These are phyloP conservation scores for Spongilla lacustris DNA, from an alignment of 37 sponge, comb jelly and placozoan genomes.

Conservation along the genomic window DNA sequence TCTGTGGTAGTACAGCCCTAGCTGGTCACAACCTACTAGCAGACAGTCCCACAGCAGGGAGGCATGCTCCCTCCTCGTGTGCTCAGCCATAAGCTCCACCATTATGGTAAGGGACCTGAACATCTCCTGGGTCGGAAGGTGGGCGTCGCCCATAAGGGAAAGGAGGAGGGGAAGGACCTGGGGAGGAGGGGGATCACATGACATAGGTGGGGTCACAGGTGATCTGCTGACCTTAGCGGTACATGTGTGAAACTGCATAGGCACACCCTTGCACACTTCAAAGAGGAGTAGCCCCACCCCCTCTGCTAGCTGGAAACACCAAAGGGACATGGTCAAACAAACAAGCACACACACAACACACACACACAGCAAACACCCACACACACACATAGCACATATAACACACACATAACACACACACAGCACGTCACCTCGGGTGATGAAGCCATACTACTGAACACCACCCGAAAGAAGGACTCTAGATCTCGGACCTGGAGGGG, in stretches of 20 bases:
- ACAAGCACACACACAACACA: neutral
- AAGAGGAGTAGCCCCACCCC: conserved; percentile 88
- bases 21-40: conserved; percentile 32
- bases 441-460: neutral
- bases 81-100: conserved; percentile 75
- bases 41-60: conserved; percentile 55
- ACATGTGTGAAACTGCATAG: conserved; percentile 82
- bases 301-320: conserved; percentile 58
- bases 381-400: too few relatives aligned
- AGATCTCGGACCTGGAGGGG: neutral
- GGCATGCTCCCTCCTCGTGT: conserved; percentile 64
- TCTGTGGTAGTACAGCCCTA: too few relatives aligned
- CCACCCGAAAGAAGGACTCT: neutral
- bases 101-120: conserved; percentile 45
- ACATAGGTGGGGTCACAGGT: neutral
- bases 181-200: neutral
- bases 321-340: neutral
- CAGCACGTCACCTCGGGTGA: neutral
- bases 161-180: conserved; percentile 59
- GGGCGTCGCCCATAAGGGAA: conserved; percentile 19
- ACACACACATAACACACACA: neutral
- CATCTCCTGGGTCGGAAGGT: conserved; percentile 10
- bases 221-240: conserved; percentile 26
- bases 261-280: conserved; percentile 85
- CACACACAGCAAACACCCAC: neutral